These are phyloP conservation scores for Acromyrmex heyeri DNA, from an alignment of 1,140 invertebrate genomes.

Conservation along the genomic window DNA sequence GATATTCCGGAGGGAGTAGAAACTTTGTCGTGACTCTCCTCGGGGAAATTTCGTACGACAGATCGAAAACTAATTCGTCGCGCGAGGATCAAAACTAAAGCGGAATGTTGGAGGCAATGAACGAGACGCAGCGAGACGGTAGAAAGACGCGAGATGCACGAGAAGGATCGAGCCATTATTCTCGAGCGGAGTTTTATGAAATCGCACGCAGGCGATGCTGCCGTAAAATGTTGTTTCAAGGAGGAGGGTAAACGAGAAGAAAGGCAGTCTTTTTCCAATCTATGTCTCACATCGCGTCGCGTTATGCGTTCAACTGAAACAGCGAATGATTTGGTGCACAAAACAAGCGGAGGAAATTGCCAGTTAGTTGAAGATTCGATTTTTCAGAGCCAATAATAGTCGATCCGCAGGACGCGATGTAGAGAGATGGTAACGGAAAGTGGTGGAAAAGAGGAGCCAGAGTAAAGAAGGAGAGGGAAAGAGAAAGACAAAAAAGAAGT, in stretches of 20 bases:
- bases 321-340: slow-evolving; percentile 52
- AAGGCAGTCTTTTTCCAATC: not conserved
- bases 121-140: not conserved
- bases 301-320: slow-evolving; percentile 34
- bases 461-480: not conserved
- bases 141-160: slow-evolving; percentile 10
- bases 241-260: not conserved
- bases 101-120: slow-evolving; percentile 44
- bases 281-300: not conserved
- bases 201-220: slow-evolving; percentile 1
- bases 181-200: slow-evolving; percentile 10
- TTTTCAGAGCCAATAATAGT: slow-evolving; percentile 77
- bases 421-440: slow-evolving; percentile 16
- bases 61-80: slow-evolving; percentile 76
- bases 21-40: slow-evolving; percentile 68
- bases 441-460: slow-evolving; percentile 13
- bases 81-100: slow-evolving; percentile 54
- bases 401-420: not conserved
- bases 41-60: slow-evolving; percentile 68
- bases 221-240: slow-evolving; percentile 16
- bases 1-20: slow-evolving; percentile 25
- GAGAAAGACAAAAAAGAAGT: not conserved
- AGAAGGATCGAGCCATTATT: not conserved
- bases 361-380: slow-evolving; percentile 77
- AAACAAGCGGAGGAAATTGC: slow-evolving; percentile 77